Base-by-base conservation (phyloP, 1,140 invertebrate species). In the Caerostris darwini region DNA sequence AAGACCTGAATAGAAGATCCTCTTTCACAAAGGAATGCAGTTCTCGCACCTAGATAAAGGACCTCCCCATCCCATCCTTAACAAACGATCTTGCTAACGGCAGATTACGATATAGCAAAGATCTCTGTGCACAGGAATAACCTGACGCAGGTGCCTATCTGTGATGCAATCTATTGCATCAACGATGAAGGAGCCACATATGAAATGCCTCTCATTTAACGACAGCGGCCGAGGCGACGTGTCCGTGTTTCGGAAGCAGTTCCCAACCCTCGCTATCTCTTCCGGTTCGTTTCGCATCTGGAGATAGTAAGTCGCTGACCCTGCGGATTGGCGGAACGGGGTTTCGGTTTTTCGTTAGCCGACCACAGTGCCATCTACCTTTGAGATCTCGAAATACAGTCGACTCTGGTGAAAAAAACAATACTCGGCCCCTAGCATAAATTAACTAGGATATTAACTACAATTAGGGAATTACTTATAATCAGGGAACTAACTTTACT, bases 271-370 rank as follows among this genome's bases (percentile, higher is more conserved):
- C 14, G 71, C 3, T 19, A 77, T 77, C 71, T 77, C 71, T 77
- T 77, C 71, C 71, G 71, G 71, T 77, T 77, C 71, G 71, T 53
- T 77, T 77, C 71, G 71, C 34, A 50, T 77, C 71, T 77, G 5
- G 71, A 77, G 71, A 77, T 53, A 53, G 71, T 8, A 7, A 50
- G 71, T 77, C 71, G 71, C n/a, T 77, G 71, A 77, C 71, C 71
- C 34, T 77, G 71, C 50, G 12, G 34, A 77, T 12, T 3, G 53
- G 71, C 71, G 34, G 34, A 50, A 77, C 34, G 34, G 19, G 50
- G 53, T 77, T 12, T 77, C 71, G 71, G 71, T 77, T 77, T 77
- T 34, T 34, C 34, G 34, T 34, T 34, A 53, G 4, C 34, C 8
- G 2, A 3, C 12, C 4, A 50, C 50, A 77, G 12, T 8, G 71